A percentile compares a stretch with the other conserved stretches of the same genome.
phyloP scores from a whole-genome alignment of 2,888 invertebrate genomes.

The Sesia apiformis region DNA sequence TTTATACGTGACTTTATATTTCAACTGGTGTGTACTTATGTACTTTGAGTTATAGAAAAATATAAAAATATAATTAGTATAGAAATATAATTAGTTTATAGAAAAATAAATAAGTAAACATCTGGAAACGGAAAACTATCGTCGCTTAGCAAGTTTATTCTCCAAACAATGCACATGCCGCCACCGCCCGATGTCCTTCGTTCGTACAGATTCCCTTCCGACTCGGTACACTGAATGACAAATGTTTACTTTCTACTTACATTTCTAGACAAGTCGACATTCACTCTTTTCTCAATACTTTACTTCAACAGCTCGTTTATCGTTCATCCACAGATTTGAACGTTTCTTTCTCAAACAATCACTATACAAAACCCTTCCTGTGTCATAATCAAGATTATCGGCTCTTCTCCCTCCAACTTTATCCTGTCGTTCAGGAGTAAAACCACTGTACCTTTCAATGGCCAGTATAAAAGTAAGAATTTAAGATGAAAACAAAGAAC shows the following conservation, averaged over 20 bases:
- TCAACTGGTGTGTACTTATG: too few species aligned
- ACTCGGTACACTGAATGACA: conserved; percentile 42
- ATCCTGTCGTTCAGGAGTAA: neutral
- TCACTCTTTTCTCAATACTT: too few species aligned
- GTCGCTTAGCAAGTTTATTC: conserved; percentile 51
- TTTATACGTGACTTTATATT: too few species aligned
- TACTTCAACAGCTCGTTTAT: too few species aligned
- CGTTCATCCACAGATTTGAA: too few species aligned
- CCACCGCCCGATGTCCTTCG: neutral
- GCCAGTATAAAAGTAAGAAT: conserved; percentile 40
- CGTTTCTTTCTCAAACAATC: neutral
- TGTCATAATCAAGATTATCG: conserved; percentile 3
- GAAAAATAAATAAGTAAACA: conserved; percentile 49
- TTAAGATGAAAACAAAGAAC: conserved; percentile 60
- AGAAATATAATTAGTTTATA: conserved; percentile 28
- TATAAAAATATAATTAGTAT: too few species aligned
- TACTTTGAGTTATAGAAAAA: too few species aligned
- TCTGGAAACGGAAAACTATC: conserved; percentile 38
- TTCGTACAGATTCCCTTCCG: conserved; percentile 20
- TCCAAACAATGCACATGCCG: conserved; percentile 26
- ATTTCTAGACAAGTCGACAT: neutral
- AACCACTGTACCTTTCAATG: conserved; percentile 1
- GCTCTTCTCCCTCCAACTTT: conserved; percentile 22
- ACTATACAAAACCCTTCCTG: neutral
- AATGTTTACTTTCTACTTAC: conserved; percentile 42